phyloP scores from a whole-genome alignment of 2,797 vertebrate species.

The Petrocephalus schoutedeni region DNA sequence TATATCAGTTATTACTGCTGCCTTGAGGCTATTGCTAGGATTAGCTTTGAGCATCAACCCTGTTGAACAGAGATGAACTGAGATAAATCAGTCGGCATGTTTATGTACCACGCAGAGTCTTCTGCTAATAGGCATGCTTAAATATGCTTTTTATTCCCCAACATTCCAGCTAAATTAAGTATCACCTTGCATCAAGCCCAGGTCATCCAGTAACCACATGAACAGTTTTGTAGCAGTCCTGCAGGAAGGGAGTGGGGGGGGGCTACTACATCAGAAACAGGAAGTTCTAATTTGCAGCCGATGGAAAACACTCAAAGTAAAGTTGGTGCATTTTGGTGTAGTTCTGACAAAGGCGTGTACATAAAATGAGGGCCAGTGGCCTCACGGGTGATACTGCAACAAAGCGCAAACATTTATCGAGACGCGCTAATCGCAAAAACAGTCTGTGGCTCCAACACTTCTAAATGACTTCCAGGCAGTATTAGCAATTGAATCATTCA shows the following conservation, averaged over 20 bases:
- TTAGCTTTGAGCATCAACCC: background rate
- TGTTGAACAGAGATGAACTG: background rate
- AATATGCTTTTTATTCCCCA: background rate
- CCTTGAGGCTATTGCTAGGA: background rate
- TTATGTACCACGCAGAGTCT: background rate
- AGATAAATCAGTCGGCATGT: background rate
- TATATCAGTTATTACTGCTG: background rate
- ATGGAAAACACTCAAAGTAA: constrained; percentile 38
- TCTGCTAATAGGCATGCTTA: background rate
- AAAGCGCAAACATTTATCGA: background rate
- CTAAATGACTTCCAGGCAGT: constrained; percentile 47
- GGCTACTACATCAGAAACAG: background rate
- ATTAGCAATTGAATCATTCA: constrained; percentile 57
- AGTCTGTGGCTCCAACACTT: constrained; percentile 34
- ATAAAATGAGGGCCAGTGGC: constrained; percentile 31
- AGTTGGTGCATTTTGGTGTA: constrained; percentile 43
- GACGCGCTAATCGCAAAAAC: background rate
- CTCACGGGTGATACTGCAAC: background rate
- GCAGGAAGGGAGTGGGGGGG: background rate
- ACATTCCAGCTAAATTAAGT: background rate
- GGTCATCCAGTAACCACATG: constrained; percentile 1
- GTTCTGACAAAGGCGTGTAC: constrained; percentile 47
- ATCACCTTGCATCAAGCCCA: background rate
- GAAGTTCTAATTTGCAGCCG: background rate
- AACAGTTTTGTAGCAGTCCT: background rate